These are phyloP conservation scores for Cromileptes altivelis DNA, from an alignment of 2,113 vertebrate species.

Conservation along the genomic window DNA sequence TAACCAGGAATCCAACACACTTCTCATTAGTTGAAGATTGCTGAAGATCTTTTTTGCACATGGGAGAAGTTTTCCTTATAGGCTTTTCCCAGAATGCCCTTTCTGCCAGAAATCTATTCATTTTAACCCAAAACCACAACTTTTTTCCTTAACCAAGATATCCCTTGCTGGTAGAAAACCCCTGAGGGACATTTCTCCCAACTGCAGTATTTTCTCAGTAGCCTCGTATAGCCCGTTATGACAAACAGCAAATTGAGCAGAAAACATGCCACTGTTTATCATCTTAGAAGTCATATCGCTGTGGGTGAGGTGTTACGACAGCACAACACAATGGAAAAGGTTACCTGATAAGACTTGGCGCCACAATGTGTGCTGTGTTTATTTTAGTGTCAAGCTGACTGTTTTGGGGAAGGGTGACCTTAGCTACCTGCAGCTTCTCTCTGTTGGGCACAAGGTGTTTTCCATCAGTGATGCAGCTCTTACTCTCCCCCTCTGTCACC, in stretches of 20 bases:
- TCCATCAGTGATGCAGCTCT: background rate
- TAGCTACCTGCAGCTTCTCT: slow-evolving; percentile 37
- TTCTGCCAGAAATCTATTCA: too few relatives aligned
- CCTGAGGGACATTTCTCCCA: background rate
- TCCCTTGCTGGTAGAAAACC: too few relatives aligned
- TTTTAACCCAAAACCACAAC: too few relatives aligned
- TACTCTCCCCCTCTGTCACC: background rate
- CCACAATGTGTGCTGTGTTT: slow-evolving; percentile 51
- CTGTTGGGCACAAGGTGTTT: background rate
- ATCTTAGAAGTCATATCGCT: slow-evolving; percentile 28
- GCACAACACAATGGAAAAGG: slow-evolving; percentile 47
- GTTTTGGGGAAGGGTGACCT: slow-evolving; percentile 25
- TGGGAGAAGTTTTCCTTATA: too few relatives aligned
- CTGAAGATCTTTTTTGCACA: too few relatives aligned
- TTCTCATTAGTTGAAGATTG: background rate
- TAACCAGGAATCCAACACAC: too few relatives aligned
- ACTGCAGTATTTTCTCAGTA: background rate
- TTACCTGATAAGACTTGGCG: slow-evolving; percentile 68
- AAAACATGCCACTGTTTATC: slow-evolving; percentile 19
- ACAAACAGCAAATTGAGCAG: slow-evolving; percentile 1
- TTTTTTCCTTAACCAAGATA: too few relatives aligned
- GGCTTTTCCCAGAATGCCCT: too few relatives aligned
- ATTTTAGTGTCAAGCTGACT: slow-evolving; percentile 52
- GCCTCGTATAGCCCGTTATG: background rate
- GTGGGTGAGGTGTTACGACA: slow-evolving; percentile 33